Conservation (phyloP, 2,888 invertebrate genomes). For the Macaria notata region DNA sequence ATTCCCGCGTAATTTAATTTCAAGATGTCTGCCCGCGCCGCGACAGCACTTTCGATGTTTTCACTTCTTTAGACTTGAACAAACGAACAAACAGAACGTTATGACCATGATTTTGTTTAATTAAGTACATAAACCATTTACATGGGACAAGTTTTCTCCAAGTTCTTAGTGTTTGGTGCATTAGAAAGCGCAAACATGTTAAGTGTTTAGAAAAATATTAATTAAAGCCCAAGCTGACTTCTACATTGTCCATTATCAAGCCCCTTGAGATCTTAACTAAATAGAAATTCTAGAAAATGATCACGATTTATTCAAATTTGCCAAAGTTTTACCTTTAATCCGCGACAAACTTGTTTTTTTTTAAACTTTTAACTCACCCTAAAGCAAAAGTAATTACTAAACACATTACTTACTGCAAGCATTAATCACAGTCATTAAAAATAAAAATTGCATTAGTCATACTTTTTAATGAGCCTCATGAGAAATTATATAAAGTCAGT, state of each 20-base stretch:
- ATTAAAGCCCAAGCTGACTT: background rate
- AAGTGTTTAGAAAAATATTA: background rate
- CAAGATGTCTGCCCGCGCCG: conserved; percentile 10
- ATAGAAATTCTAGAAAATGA: too few species aligned
- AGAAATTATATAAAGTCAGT: conserved; percentile 23
- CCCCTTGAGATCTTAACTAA: too few species aligned
- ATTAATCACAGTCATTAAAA: background rate
- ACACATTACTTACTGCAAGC: too few species aligned
- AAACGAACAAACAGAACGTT: conserved; percentile 27
- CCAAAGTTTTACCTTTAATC: too few species aligned
- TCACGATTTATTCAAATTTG: too few species aligned
- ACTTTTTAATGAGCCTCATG: conserved; percentile 26
- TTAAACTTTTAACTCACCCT: too few species aligned
- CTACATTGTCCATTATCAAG: too few species aligned
- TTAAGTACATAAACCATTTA: conserved; percentile 17
- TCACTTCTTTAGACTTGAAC: conserved; percentile 18
- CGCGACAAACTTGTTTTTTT: too few species aligned
- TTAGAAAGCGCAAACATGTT: conserved; percentile 17
- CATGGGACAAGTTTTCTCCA: conserved; percentile 12
- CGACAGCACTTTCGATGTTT: conserved; percentile 24
- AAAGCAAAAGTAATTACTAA: too few species aligned
- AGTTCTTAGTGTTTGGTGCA: conserved; percentile 4
- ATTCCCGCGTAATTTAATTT: conserved; percentile 27
- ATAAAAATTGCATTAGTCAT: conserved; percentile 22
- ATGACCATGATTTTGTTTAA: conserved; percentile 11